These are phyloP conservation scores for Herpetotheres cachinnans DNA, from an alignment of 2,113 vertebrate genomes.

Conservation along the genomic window DNA sequence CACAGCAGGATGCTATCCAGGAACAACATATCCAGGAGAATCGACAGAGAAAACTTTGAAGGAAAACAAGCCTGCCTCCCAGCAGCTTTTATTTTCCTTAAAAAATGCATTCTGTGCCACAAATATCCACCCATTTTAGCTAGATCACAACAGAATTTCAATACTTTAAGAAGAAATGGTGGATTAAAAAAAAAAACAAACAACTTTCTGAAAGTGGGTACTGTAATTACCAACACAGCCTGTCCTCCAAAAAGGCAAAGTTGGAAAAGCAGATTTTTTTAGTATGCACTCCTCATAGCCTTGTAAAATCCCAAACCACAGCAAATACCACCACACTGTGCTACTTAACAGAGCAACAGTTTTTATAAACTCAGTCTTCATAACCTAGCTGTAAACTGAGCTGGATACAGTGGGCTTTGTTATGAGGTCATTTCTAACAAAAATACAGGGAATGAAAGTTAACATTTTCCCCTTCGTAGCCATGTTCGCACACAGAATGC, in stretches of 20 bases:
- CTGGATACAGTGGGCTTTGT: not conserved
- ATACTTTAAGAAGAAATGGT: not conserved
- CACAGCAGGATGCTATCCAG: not conserved
- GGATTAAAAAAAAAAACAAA: not conserved
- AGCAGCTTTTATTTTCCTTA: not conserved
- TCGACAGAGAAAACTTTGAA: not conserved
- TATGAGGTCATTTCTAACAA: not conserved
- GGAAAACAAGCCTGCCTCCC: not conserved
- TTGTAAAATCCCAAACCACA: slow-evolving; percentile 67
- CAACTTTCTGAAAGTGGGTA: not conserved
- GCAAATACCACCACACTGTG: slow-evolving; percentile 80
- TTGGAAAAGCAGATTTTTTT: not conserved
- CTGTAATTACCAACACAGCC: not conserved
- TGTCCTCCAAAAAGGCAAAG: not conserved
- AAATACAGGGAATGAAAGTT: not conserved
- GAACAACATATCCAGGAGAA: not conserved
- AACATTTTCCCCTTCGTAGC: not conserved
- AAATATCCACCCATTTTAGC: not conserved
- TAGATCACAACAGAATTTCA: not conserved
- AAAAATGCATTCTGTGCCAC: not conserved
- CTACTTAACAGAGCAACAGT: slow-evolving; percentile 80
- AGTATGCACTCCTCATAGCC: not conserved
- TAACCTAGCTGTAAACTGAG: not conserved
- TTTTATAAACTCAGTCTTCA: slow-evolving; percentile 76
- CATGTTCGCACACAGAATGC: not conserved